Conservation (phyloP, 2,888 invertebrate species). For the Chloroclystis v-ata region DNA sequence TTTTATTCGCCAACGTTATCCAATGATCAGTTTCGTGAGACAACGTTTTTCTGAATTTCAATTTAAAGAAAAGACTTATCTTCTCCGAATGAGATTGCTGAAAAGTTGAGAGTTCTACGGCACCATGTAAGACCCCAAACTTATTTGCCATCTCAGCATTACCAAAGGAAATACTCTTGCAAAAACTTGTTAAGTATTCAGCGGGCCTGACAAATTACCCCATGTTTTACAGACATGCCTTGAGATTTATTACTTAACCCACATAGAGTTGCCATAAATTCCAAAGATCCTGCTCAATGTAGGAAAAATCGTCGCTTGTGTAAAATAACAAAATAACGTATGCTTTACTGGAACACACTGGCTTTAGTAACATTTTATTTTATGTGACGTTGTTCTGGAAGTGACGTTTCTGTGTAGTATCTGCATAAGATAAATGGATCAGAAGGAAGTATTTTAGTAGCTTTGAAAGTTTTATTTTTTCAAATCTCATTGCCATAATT, state of each 20-base stretch:
- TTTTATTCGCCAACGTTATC: too few species aligned
- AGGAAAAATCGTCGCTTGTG: constrained; percentile 25
- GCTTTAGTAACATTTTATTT: not conserved
- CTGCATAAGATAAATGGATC: too few species aligned
- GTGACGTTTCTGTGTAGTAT: too few species aligned
- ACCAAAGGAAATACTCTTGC: constrained; percentile 25
- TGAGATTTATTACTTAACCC: constrained; percentile 43
- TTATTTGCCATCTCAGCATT: constrained; percentile 18
- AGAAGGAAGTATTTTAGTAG: too few species aligned
- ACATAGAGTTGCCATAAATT: constrained; percentile 42
- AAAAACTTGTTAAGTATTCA: constrained; percentile 48
- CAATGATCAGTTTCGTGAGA: not conserved
- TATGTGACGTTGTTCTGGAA: too few species aligned
- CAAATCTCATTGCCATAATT: too few species aligned
- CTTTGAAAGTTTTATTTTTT: too few species aligned
- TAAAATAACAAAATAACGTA: constrained; percentile 3
- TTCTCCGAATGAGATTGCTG: not conserved
- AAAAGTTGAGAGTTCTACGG: too few species aligned
- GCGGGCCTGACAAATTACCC: constrained; percentile 47
- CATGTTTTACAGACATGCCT: constrained; percentile 45
- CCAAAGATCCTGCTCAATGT: constrained; percentile 27
- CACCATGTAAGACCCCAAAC: not conserved
- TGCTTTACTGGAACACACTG: constrained; percentile 1
- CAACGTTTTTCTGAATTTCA: not conserved
- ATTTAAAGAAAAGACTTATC: not conserved